Evolutionary conservation across 2,888 invertebrate genomes (phyloP).

Genomic region (Uropetala carovei): DNA sequence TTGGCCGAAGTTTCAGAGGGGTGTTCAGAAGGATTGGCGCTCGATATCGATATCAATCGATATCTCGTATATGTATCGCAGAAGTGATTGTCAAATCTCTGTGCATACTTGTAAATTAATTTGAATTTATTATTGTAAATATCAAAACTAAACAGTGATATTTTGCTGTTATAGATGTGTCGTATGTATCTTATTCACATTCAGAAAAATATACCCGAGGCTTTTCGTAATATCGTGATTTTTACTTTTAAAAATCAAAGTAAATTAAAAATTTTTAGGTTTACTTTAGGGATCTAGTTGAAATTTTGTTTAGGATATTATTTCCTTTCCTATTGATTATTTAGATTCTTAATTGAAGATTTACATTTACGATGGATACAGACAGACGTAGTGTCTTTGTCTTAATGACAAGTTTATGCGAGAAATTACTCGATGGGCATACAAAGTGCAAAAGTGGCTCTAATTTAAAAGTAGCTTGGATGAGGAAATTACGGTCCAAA

Average conservation of each 20-base stretch:
- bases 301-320: too few species aligned
- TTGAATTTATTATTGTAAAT: not conserved
- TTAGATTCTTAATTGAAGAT: too few species aligned
- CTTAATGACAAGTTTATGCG: slow-evolving; percentile 15
- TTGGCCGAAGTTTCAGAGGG: too few species aligned
- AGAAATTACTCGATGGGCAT: slow-evolving; percentile 12
- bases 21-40: too few species aligned
- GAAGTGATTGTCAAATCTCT: not conserved
- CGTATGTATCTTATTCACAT: not conserved
- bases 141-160: too few species aligned
- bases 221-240: not conserved
- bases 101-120: not conserved
- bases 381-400: slow-evolving; percentile 25
- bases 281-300: too few species aligned
- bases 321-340: too few species aligned
- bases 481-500: not conserved
- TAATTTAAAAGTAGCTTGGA: not conserved
- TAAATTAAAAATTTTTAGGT: not conserved
- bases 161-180: not conserved
- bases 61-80: not conserved
- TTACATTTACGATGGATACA: not conserved
- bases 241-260: not conserved
- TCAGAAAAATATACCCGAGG: not conserved
- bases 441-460: not conserved
- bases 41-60: too few species aligned